These are phyloP conservation scores for Noctua janthina DNA, from an alignment of 2,888 invertebrate species.

Conservation along the genomic window DNA sequence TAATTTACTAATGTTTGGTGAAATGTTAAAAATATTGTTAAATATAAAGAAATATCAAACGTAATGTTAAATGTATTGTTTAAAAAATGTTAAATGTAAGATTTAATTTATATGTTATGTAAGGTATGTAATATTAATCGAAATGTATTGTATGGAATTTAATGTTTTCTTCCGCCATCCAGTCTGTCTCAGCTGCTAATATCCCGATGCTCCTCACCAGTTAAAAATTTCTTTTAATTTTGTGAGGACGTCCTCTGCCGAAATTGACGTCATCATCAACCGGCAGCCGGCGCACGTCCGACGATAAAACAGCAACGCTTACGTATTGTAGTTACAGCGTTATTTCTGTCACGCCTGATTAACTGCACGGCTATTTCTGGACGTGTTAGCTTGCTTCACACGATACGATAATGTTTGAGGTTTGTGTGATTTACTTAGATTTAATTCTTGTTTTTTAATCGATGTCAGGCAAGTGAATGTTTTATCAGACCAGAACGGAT, in stretches of 20 bases:
- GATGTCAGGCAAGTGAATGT: background rate
- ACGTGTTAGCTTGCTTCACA: conserved; percentile 33
- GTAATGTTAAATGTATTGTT: too few relatives aligned
- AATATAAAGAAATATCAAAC: too few relatives aligned
- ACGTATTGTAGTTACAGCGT: conserved; percentile 49
- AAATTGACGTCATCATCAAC: conserved; percentile 46
- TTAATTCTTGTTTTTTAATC: background rate
- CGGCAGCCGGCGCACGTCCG: conserved; percentile 17
- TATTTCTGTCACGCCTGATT: conserved; percentile 59
- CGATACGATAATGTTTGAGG: conserved; percentile 38
- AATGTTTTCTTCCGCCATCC: background rate
- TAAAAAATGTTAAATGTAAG: too few relatives aligned
- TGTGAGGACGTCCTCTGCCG: background rate
- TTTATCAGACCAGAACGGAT: background rate
- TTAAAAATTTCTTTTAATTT: background rate
- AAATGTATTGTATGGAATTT: background rate
- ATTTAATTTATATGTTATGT: too few relatives aligned
- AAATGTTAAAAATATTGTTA: too few relatives aligned
- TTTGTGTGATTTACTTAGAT: background rate
- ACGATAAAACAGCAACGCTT: conserved; percentile 40
- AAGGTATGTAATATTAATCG: background rate
- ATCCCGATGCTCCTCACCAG: accelerated
- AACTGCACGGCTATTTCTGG: conserved; percentile 58
- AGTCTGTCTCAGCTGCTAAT: background rate
- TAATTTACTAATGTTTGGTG: too few relatives aligned